Conservation (phyloP, 2,113 vertebrate genomes). For the Rhodinocichla rosea region DNA sequence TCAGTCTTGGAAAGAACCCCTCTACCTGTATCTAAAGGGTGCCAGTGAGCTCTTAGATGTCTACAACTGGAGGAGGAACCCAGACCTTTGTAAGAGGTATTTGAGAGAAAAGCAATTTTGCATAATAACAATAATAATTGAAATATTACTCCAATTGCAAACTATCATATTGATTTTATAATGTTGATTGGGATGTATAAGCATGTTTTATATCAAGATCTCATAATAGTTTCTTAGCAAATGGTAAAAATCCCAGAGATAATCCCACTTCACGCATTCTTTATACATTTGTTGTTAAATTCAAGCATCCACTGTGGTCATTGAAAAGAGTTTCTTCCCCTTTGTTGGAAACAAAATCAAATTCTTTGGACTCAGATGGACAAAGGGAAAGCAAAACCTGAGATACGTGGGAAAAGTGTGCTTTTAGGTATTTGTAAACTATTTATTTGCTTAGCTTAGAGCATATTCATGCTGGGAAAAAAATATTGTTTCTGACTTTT, state of each 20-base stretch:
- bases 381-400: neutral
- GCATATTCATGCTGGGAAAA: neutral
- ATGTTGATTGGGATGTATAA: neutral
- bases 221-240: neutral
- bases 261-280: neutral
- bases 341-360: neutral
- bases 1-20: neutral
- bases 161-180: neutral
- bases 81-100: neutral
- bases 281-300: neutral
- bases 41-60: neutral
- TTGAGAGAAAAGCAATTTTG: neutral
- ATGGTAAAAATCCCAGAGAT: neutral
- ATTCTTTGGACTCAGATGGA: neutral
- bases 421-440: neutral
- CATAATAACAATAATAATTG: neutral
- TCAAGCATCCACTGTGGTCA: neutral
- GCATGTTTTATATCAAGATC: neutral
- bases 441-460: neutral
- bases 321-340: neutral
- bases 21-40: neutral
- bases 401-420: neutral
- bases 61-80: neutral
- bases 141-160: neutral
- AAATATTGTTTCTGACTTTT: constrained; percentile 22